Base-by-base conservation (phyloP, 2,888 invertebrate species). In the Biston betularia region DNA sequence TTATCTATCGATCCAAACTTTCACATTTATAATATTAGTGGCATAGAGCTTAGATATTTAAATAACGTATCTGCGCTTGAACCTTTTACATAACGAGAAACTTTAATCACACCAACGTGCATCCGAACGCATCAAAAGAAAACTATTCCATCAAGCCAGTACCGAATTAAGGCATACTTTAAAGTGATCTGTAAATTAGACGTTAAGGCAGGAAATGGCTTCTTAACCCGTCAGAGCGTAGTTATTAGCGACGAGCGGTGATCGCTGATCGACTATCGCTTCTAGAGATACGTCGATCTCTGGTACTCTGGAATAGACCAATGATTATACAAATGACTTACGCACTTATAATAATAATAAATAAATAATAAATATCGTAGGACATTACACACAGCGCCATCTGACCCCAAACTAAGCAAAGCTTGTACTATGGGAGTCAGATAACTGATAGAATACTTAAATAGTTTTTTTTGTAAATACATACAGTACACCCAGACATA, bases 161-260 rank as follows among this genome's bases (percentile, higher is more conserved):
- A 63, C 71, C 72, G 66, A 72, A 74, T 74, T 72, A 79, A 79
- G 81, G 79, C 79, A 82, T 79, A 75, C 77, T 81, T 83, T 78
- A 82, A 85, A 86, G 88, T 87, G 88, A 89, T 87, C 89, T 87
- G 90, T 90, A 90, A 93, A 93, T 93, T 92, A 93, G 93, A 92
- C 84, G 88, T 88, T 87, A 79, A 83, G 86, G 85, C 92, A 90
- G 93, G 93, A 93, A 92, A 90, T 88, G 90, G 86, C 90, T 92
- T 92, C 92, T 93, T 93, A 93, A 77, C 81, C 90, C 89, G 93
- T 93, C 93, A 91, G 88, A 88, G 81, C 76, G 78, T 82, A 75
- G 87, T 90, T 91, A 92, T 92, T 91, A 90, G 90, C 87, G 83
- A 89, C 84, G 81, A 57, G 46, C 82, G 73, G 81, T 85, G 88